phyloP scores from a whole-genome alignment of 2,113 vertebrate genomes.

The Clinocottus analis region DNA sequence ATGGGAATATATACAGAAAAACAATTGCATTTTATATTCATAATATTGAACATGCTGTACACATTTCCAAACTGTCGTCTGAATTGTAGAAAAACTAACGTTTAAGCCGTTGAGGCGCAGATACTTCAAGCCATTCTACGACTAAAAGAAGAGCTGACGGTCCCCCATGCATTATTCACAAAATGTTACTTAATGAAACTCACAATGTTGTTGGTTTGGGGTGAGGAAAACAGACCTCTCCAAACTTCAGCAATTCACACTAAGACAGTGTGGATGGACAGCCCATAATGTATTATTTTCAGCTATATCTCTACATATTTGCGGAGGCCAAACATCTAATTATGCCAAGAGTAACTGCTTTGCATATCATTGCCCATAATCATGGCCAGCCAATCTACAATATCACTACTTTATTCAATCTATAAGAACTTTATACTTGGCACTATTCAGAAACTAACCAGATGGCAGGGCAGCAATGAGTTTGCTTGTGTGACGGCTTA shows the following conservation, averaged over 20 bases:
- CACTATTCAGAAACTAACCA: slow-evolving; percentile 25
- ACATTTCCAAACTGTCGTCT: slow-evolving; percentile 10
- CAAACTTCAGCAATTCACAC: neutral
- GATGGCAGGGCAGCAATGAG: slow-evolving; percentile 32
- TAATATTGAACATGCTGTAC: slow-evolving; percentile 34
- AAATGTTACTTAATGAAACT: neutral
- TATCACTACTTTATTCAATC: slow-evolving; percentile 8
- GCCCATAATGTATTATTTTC: neutral
- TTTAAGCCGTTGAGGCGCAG: neutral
- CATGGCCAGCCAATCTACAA: neutral
- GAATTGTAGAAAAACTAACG: slow-evolving; percentile 28
- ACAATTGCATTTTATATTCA: slow-evolving; percentile 48
- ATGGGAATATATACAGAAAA: slow-evolving; percentile 44
- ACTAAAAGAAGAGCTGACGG: neutral
- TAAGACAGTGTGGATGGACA: neutral
- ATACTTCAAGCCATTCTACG: neutral
- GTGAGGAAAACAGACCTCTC: neutral
- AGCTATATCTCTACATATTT: neutral
- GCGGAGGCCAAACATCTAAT: neutral
- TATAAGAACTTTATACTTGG: slow-evolving; percentile 27
- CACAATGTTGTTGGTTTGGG: neutral
- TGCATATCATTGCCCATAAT: neutral
- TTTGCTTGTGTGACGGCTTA: slow-evolving; percentile 19
- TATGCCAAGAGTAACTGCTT: neutral
- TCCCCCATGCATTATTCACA: neutral